These are phyloP conservation scores for Aquatica leii DNA, from an alignment of 2,888 invertebrate genomes.

Conservation along the genomic window DNA sequence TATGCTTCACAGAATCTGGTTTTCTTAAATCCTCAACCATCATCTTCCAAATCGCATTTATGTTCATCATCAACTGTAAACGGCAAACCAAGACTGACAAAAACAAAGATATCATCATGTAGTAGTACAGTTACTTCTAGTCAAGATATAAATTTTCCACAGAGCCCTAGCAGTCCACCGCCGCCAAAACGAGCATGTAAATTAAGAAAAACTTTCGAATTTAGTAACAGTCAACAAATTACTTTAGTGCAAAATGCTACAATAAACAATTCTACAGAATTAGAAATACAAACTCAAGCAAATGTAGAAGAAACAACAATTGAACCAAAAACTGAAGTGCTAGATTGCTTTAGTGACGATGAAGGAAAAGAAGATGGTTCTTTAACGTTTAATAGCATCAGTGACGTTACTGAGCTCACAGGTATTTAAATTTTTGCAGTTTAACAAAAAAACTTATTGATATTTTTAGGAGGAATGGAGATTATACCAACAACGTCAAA, in stretches of 20 bases:
- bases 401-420: conserved; percentile 50
- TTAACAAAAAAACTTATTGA: too few species aligned
- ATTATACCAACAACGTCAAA: conserved; percentile 57
- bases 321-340: conserved; percentile 54
- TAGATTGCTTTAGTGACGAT: conserved; percentile 77
- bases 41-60: conserved; percentile 39
- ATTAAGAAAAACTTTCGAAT: conserved; percentile 48
- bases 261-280: conserved; percentile 54
- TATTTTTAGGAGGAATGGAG: conserved; percentile 57
- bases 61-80: conserved; percentile 28
- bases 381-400: conserved; percentile 50
- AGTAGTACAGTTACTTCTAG: conserved; percentile 58
- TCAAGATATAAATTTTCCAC: conserved; percentile 52
- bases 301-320: conserved; percentile 24
- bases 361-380: conserved; percentile 54
- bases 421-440: conserved; percentile 40
- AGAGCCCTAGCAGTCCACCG: conserved; percentile 47
- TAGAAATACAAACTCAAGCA: conserved; percentile 46
- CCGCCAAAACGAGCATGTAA: conserved; percentile 53
- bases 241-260: conserved; percentile 44
- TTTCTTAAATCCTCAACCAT: conserved; percentile 50
- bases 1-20: conserved; percentile 46
- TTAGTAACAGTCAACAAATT: conserved; percentile 44
- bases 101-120: conserved; percentile 49
- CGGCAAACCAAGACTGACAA: conserved; percentile 41